Evolutionary conservation across 2,113 vertebrate species (phyloP), one percentile per base, ranked within the genome.

Genomic region (Dipodomys spectabilis): DNA sequence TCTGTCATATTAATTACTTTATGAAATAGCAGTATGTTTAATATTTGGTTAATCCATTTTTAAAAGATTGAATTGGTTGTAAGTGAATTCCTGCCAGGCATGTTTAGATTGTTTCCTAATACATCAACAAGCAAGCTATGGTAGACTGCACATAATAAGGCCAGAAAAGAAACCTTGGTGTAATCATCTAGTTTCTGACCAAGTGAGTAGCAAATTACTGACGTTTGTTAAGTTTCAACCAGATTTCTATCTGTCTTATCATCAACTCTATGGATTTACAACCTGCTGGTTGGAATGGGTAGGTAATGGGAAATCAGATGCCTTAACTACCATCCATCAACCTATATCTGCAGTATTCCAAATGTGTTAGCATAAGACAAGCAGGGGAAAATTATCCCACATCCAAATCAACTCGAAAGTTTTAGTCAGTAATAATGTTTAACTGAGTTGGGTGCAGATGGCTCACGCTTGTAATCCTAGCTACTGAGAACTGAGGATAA

Each of bases 1-100:
- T 84, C 81, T 85, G 60, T 44, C 71, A 19, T 85, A 78, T 82
- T 93, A 90, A 93, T 30, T 72, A 25, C 19, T 71, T 94, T 86
- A 88, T 68, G 62, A 92, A 93, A 88, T 8, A 90, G 49, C 28
- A 91, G 4, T 13, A 44, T 86, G 25, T 75, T 71, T 75, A 82
- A 44, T 79, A 94, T 57, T 82, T 85, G 49, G 49, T 74, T 93
- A 83, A 64, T 57, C 19, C 27, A 35, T 74, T 90, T 86, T 90
- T 75, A n/a, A 22, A 78, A 60, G 45, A 83, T 64, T 65, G 89
- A 91, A 73, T 12, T 67, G 62, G 39, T 65, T 77, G 83, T 89
- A 28, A 65, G 22, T 68, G 39, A 84, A 84, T 77, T 67, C n/a
- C 23, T 91, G 57, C 30, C 49, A 85, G 65, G 19, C 23, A 92